Evolutionary conservation across 2,113 vertebrate genomes (phyloP).

Genomic region (Corvus hawaiiensis): DNA sequence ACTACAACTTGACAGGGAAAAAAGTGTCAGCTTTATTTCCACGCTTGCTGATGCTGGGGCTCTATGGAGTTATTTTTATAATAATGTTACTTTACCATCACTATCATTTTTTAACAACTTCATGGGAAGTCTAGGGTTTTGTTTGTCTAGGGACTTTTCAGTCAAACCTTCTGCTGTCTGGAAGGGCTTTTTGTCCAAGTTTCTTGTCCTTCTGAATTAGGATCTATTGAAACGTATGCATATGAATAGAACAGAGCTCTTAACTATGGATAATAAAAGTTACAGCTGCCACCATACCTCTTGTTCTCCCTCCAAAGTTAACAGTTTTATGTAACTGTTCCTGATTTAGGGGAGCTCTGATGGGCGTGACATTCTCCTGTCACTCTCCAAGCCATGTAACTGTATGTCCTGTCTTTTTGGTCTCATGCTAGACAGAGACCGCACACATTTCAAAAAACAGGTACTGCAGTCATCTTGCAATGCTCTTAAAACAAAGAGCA

Average conservation of each 20-base stretch:
- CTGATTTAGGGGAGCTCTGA: background rate
- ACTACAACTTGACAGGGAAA: background rate
- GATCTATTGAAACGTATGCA: background rate
- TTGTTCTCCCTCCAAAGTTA: background rate
- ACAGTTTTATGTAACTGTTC: background rate
- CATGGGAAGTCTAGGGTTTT: background rate
- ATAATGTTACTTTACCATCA: background rate
- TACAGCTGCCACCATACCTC: background rate
- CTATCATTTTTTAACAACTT: background rate
- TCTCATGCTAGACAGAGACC: background rate
- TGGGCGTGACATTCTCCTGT: background rate
- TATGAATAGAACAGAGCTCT: background rate
- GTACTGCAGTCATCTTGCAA: background rate
- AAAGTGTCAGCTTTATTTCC: background rate
- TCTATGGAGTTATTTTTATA: background rate
- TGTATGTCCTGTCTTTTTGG: background rate
- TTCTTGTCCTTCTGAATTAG: background rate
- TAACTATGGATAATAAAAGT: background rate
- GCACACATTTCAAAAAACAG: background rate
- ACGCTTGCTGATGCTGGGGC: background rate
- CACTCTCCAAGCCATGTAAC: background rate
- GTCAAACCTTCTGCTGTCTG: background rate
- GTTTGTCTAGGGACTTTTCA: background rate
- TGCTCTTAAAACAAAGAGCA: background rate
- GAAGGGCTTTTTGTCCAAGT: background rate